Percentiles rank a stretch among this genome's conserved stretches.
phyloP scores from a whole-genome alignment of 92 coral and sea anemone species.

The Epizoanthus fatuus region DNA sequence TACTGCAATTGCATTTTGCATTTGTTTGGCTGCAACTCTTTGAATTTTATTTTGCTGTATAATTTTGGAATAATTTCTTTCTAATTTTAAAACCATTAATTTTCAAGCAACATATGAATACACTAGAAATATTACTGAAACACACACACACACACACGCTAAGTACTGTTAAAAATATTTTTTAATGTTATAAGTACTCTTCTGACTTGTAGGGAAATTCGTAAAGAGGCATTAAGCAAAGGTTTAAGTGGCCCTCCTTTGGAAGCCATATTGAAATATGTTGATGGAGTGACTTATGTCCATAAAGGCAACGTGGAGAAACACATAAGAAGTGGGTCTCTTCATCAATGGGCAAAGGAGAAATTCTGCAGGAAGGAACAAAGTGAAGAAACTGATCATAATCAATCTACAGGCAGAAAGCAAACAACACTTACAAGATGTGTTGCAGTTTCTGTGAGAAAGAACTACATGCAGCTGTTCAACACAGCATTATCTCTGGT shows the following conservation, averaged over 20 bases:
- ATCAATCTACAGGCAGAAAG: conserved; percentile 28
- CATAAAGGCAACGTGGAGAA: conserved; percentile 52
- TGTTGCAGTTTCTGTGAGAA: conserved; percentile 41
- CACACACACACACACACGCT: too few relatives aligned
- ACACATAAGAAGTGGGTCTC: conserved; percentile 41
- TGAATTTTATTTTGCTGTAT: too few relatives aligned
- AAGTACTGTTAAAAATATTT: too few relatives aligned
- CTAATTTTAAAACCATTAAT: too few relatives aligned
- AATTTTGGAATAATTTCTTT: too few relatives aligned
- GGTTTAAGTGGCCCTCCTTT: conserved; percentile 23
- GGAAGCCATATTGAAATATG: conserved; percentile 38
- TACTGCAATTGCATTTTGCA: too few relatives aligned
- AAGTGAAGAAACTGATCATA: conserved; percentile 9
- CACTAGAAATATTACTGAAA: too few relatives aligned
- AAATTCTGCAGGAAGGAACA: conserved; percentile 45
- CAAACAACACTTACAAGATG: conserved; percentile 27
- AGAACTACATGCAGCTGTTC: conserved; percentile 49
- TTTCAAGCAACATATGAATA: too few relatives aligned
- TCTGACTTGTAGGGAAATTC: conserved; percentile 4
- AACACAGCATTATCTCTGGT: conserved; percentile 52
- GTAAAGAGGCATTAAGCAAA: conserved; percentile 7
- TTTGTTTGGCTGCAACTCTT: too few relatives aligned
- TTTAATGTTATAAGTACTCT: background rate
- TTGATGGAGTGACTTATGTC: conserved; percentile 45
- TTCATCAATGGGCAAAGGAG: conserved; percentile 49